phyloP scores from a whole-genome alignment of 2,888 invertebrate species.

The Gibbula magus region DNA sequence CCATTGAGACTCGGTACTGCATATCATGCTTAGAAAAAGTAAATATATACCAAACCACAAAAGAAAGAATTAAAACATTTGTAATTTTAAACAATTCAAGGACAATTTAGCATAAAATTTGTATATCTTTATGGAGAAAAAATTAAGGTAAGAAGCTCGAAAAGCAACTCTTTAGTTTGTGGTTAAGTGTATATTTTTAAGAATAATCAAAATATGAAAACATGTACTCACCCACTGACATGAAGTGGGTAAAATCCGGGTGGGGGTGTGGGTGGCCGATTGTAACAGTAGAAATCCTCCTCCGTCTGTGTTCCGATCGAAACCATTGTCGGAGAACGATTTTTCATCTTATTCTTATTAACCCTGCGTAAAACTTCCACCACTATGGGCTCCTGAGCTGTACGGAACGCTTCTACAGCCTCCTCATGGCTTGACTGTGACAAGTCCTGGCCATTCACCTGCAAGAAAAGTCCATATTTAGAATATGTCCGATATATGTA shows the following conservation, averaged over 20 bases:
- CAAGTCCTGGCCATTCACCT: constrained; percentile 75
- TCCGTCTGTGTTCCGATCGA: constrained; percentile 74
- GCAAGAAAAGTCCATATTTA: constrained; percentile 32
- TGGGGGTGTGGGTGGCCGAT: constrained; percentile 66
- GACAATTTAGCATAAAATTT: too few relatives aligned
- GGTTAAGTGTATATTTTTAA: too few relatives aligned
- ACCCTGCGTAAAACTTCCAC: constrained; percentile 73
- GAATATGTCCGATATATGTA: too few relatives aligned
- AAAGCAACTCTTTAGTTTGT: too few relatives aligned
- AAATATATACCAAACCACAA: too few relatives aligned
- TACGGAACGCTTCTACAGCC: constrained; percentile 74
- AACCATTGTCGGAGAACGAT: constrained; percentile 66
- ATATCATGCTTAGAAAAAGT: too few relatives aligned
- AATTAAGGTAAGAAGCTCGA: too few relatives aligned
- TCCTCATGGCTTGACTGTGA: constrained; percentile 74
- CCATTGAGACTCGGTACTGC: too few relatives aligned
- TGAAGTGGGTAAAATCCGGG: constrained; percentile 62
- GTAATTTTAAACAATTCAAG: too few relatives aligned
- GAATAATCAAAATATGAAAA: too few relatives aligned
- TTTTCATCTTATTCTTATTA: constrained; percentile 57
- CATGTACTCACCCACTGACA: constrained; percentile 60
- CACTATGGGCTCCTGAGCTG: constrained; percentile 74
- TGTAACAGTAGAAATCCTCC: constrained; percentile 69
- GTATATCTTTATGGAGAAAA: too few relatives aligned
- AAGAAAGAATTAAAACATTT: too few relatives aligned